Percentiles rank a stretch among this genome's conserved stretches.
Conservation (phyloP, 2,888 invertebrate genomes). For the Coenonympha glycerion region DNA sequence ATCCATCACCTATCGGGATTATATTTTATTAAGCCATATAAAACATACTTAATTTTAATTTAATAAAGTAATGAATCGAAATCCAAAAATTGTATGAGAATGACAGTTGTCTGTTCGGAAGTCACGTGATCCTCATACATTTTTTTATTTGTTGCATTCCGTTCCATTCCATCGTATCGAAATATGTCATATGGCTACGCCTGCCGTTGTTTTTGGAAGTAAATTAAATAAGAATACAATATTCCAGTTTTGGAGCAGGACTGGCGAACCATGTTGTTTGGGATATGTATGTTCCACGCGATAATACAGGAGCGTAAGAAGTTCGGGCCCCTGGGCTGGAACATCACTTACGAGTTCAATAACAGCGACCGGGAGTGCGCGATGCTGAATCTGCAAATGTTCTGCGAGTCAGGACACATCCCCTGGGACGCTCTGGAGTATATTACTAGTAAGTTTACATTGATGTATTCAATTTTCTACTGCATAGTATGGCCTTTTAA, state of each 20-base stretch:
- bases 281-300: slow-evolving; percentile 94
- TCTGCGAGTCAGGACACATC: slow-evolving; percentile 80
- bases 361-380: slow-evolving; percentile 95
- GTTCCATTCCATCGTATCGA: no score
- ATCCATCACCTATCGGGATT: no score
- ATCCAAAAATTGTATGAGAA: no score
- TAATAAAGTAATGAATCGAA: no score
- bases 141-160: no score
- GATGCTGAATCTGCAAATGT: slow-evolving; percentile 88
- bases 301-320: slow-evolving; percentile 94
- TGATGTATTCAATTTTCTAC: neutral
- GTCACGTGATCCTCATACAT: no score
- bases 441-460: slow-evolving; percentile 80
- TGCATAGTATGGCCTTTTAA: no score
- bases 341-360: slow-evolving; percentile 94
- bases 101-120: no score
- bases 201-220: neutral
- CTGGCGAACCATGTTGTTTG: slow-evolving; percentile 86
- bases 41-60: no score
- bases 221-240: neutral
- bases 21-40: no score
- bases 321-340: slow-evolving; percentile 95
- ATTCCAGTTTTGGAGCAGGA: slow-evolving; percentile 76
- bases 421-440: slow-evolving; percentile 95
- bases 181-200: no score